Percentiles rank a stretch among this genome's conserved stretches.
These are phyloP conservation scores for Protonibea diacanthus DNA, from an alignment of 2,797 vertebrate genomes.

Conservation along the genomic window DNA sequence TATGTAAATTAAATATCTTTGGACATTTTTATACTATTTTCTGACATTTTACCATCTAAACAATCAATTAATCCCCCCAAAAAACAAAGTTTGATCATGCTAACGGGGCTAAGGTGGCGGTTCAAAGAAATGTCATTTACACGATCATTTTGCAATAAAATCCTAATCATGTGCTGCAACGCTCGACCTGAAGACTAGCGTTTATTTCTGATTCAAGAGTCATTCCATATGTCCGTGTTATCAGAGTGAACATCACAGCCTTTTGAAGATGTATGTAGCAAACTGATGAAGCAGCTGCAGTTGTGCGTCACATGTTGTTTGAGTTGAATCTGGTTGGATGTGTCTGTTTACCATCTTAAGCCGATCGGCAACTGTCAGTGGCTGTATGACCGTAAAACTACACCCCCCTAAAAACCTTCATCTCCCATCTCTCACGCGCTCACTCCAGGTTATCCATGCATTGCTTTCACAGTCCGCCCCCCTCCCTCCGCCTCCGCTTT, in stretches of 20 bases:
- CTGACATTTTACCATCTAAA: neutral
- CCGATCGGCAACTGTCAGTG: constrained; percentile 25
- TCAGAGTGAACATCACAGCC: neutral
- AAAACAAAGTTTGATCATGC: too few relatives aligned
- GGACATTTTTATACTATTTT: neutral
- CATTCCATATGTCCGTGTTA: neutral
- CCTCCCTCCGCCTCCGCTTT: neutral
- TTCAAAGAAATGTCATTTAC: constrained; percentile 22
- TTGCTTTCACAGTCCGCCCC: neutral
- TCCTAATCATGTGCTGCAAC: constrained; percentile 18
- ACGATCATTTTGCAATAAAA: constrained; percentile 39
- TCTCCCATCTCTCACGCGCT: constrained; percentile 29
- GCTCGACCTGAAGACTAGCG: neutral
- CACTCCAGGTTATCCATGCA: constrained; percentile 21
- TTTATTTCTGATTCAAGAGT: neutral
- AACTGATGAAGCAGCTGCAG: constrained; percentile 29
- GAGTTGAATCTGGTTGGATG: constrained; percentile 14
- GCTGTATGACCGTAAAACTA: constrained; percentile 23
- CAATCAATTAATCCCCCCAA: too few relatives aligned
- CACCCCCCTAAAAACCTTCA: constrained; percentile 15
- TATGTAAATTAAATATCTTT: neutral
- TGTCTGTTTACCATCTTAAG: constrained; percentile 37
- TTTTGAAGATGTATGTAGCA: constrained; percentile 58
- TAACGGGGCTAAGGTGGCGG: too few relatives aligned
- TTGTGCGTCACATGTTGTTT: constrained; percentile 1